A percentile compares a stretch with the other conserved stretches of the same genome.
These are phyloP conservation scores for Anneissia japonica DNA, from an alignment of 35 echinoderm and acorn worm genomes.

Conservation along the genomic window DNA sequence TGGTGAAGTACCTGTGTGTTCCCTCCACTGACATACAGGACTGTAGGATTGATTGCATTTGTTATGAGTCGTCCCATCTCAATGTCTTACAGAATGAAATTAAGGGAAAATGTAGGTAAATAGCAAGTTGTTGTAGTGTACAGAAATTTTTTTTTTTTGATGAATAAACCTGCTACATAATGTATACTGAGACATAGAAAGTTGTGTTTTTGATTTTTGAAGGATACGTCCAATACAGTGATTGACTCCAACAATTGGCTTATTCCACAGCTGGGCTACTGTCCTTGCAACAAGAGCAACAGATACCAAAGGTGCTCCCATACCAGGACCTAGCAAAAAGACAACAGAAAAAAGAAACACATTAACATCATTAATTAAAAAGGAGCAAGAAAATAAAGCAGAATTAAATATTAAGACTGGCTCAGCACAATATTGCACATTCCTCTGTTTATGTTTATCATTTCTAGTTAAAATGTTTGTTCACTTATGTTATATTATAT, in stretches of 20 bases:
- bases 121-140: neutral
- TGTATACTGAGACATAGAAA: neutral
- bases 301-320: slow-evolving; percentile 81
- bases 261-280: slow-evolving; percentile 90
- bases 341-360: neutral
- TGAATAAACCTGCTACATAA: neutral
- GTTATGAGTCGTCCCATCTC: slow-evolving; percentile 97
- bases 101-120: slow-evolving; percentile 18
- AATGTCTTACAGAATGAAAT: slow-evolving; percentile 61
- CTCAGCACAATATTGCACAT: no score
- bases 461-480: no score
- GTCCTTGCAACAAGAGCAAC: slow-evolving; percentile 87
- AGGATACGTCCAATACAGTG: slow-evolving; percentile 99
- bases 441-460: no score
- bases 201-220: no score
- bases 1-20: slow-evolving; percentile 83
- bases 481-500: no score
- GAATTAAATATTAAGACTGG: no score
- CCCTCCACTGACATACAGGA: slow-evolving; percentile 96
- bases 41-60: slow-evolving; percentile 72
- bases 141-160: neutral
- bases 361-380: neutral
- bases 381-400: neutral
- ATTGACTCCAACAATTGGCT: slow-evolving; percentile 94
- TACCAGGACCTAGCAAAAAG: slow-evolving; percentile 69